Conservation (phyloP, 2,113 vertebrate species). For the Canis aureus region DNA sequence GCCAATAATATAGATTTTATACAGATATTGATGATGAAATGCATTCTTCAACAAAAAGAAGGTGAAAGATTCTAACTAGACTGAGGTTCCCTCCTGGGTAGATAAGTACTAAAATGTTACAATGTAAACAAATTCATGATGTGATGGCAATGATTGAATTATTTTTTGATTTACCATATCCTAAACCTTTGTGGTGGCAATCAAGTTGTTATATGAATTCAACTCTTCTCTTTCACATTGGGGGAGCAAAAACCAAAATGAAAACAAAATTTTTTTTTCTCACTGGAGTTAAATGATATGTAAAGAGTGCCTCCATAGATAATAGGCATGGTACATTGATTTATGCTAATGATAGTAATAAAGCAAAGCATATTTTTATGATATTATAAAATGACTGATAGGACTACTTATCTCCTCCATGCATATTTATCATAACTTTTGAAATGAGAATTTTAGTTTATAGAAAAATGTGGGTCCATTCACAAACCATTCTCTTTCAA, state of each 20-base stretch:
- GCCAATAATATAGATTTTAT: neutral
- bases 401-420: neutral
- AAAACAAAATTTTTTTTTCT: slow-evolving; percentile 35
- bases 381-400: slow-evolving; percentile 65
- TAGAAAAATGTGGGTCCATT: neutral
- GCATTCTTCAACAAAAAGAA: slow-evolving; percentile 1
- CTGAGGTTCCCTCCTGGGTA: neutral
- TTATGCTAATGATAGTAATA: slow-evolving; percentile 73
- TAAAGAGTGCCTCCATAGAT: slow-evolving; percentile 63
- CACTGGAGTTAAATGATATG: slow-evolving; percentile 72
- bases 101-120: neutral
- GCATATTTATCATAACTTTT: slow-evolving; percentile 44
- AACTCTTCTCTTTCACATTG: neutral
- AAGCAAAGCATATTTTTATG: slow-evolving; percentile 52
- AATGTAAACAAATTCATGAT: neutral
- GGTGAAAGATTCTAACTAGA: neutral
- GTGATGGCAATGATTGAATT: neutral
- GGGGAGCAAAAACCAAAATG: slow-evolving; percentile 9
- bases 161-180: neutral
- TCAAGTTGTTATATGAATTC: neutral
- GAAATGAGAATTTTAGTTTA: slow-evolving; percentile 26
- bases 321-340: slow-evolving; percentile 73
- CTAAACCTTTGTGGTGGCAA: neutral
- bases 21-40: neutral
- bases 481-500: neutral